Evolutionary conservation across 2,888 invertebrate species (phyloP).

Genomic region (Nymphalis urticae): DNA sequence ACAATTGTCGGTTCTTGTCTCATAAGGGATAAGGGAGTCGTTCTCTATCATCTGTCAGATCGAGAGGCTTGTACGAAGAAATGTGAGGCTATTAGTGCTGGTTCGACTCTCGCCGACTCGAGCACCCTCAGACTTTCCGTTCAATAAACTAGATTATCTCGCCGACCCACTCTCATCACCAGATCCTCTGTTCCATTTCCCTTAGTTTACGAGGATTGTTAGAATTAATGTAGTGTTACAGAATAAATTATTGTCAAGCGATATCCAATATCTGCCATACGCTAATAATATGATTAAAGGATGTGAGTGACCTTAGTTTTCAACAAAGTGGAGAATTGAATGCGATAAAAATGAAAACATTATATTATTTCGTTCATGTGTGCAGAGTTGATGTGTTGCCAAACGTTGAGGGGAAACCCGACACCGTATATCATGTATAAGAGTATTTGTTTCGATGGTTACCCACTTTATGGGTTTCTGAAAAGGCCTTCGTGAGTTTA

Average conservation of each 20-base stretch:
- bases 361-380: slow-evolving; percentile 12
- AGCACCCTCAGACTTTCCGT: slow-evolving; percentile 56
- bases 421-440: slow-evolving; percentile 19
- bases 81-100: slow-evolving; percentile 70
- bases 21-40: slow-evolving; percentile 22
- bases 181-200: slow-evolving; percentile 49
- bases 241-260: slow-evolving; percentile 16
- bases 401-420: slow-evolving; percentile 16
- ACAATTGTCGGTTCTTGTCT: slow-evolving; percentile 18
- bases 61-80: slow-evolving; percentile 66
- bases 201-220: slow-evolving; percentile 36
- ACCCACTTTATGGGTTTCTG: slow-evolving; percentile 17
- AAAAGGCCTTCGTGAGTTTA: slow-evolving; percentile 10
- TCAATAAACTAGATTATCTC: slow-evolving; percentile 70
- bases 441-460: slow-evolving; percentile 19
- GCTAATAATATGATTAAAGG: background rate
- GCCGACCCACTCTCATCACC: slow-evolving; percentile 54
- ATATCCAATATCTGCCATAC: background rate
- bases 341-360: slow-evolving; percentile 16
- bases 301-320: slow-evolving; percentile 1
- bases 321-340: background rate
- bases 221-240: slow-evolving; percentile 25
- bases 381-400: slow-evolving; percentile 20
- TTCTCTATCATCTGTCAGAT: slow-evolving; percentile 64
- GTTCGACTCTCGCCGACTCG: slow-evolving; percentile 50